Base-by-base conservation (phyloP, 2,888 invertebrate genomes). In the Drosophila setosimentum region DNA sequence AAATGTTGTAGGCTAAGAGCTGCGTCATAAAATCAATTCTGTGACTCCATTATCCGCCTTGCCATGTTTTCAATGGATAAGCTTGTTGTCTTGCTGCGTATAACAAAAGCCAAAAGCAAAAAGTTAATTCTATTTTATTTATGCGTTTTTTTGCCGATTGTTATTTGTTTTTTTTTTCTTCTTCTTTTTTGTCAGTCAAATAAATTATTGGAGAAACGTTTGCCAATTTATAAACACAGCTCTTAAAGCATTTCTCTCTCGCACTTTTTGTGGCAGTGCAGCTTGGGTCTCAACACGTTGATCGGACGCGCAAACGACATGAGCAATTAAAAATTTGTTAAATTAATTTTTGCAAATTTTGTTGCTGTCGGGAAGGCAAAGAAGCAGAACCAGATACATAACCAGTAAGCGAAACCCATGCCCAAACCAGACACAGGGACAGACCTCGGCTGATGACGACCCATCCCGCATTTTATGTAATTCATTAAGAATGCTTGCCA, bases 251-350 rank as follows among this genome's bases (percentile, higher is more conserved):
- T 27, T 50, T 50, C 42, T 50, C 11, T 11, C n/a, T 6, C 6
- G 6, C 13, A 18, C 2, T n/a, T 55, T 74, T 70, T 53, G 16
- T 65, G 30, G 1, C 66, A 73, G 82, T 82, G 74, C 59, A 73
- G 53, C 54, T 51, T 35, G 13, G 45, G 40, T 45, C 51, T 30
- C 54, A 71, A 70, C 86, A 85, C 85, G 85, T 83, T 90, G 85
- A 90, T 90, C 87, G 90, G 83, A 88, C 88, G 80, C 75, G 78
- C 85, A 90, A 85, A 90, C 83, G 81, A 78, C 78, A 78, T 80
- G 78, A 78, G 68, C 78, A 78, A 78, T 78, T 78, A 78, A 77
- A 78, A 78, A 78, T 78, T 78, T 78, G 81, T 72, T 65, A 78
- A 82, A 78, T 82, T 82, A 82, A 82, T 79, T 78, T 78, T 78